Conservation (phyloP, 2,888 invertebrate genomes). For the Tridacna crocea region DNA sequence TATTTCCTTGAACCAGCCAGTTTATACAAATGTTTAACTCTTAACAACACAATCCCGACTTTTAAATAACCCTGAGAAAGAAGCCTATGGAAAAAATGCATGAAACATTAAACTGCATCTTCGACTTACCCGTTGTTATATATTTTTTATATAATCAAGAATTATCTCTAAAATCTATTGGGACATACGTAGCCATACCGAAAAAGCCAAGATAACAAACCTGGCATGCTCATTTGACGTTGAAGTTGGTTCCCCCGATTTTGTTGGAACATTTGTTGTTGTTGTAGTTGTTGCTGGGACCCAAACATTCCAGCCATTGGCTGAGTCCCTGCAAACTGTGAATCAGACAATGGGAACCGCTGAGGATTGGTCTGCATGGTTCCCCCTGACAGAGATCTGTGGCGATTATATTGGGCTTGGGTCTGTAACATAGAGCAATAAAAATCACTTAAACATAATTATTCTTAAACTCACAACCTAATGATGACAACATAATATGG, state of each 20-base stretch:
- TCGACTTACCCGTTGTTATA: no score
- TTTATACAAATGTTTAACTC: no score
- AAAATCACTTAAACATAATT: neutral
- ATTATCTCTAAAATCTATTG: no score
- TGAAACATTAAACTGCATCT: no score
- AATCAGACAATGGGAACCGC: constrained; percentile 75
- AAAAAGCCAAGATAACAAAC: constrained; percentile 34
- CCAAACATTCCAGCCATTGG: constrained; percentile 52
- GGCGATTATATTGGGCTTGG: constrained; percentile 64
- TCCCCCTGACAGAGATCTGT: constrained; percentile 76
- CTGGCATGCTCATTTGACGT: constrained; percentile 74
- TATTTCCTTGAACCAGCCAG: no score
- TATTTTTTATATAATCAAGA: no score
- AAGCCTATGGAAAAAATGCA: no score
- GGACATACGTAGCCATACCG: no score
- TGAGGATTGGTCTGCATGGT: constrained; percentile 65
- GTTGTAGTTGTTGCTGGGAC: constrained; percentile 72
- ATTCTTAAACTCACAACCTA: neutral
- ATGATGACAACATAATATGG: no score
- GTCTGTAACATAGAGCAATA: neutral
- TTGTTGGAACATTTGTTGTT: constrained; percentile 85
- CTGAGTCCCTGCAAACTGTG: constrained; percentile 69
- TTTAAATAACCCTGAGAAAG: no score
- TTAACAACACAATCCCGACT: no score
- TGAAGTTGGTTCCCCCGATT: constrained; percentile 72